Base-by-base conservation (phyloP, 1,140 invertebrate genomes). In the Maconellicoccus hirsutus region DNA sequence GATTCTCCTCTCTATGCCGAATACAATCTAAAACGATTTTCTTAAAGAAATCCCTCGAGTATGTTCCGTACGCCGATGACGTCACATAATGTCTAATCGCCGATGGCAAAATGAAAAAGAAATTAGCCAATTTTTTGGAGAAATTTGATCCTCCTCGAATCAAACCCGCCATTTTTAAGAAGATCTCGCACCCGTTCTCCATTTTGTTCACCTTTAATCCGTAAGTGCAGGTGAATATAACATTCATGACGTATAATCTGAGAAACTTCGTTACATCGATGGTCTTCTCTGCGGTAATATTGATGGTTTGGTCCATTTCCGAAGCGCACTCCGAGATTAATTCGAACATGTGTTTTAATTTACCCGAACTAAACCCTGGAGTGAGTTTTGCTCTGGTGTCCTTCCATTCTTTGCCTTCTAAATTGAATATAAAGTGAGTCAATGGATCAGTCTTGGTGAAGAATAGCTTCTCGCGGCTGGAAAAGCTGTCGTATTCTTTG, bases 401-500 rank as follows among this genome's bases (percentile, higher is more conserved):
- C 38, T 73, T 73, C 73, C 73, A 74, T 69, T 69, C 70, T 19
- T 81, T 76, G 0, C 79, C 79, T 59, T 75, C 75, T 8, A 83
- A 71, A 1, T 78, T 79, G 71, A 86, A 81, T 25, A 87, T 75
- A 74, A 84, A 82, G 3, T 81, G 80, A 23, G 80, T 80, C 0
- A 87, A 70, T 1, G 81, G 78, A 74, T 86, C 84, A 0, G 77
- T 79, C 72, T 82, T 77, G 71, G 80, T 81, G 69, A 82, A 80
- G 1, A 73, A 71, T 10, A 59, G 16, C 39, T 79, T 39, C 1
- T 78, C 80, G 23, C 81, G 77, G 72, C 82, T 75, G 16, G 78
- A 72, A 38, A 84, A 84, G 23, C 75, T 76, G 0, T 78, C 74
- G 70, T 84, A 84, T 39, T 83, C 80, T 72, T 80, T 83, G 1